Evolutionary conservation across 2,113 vertebrate species (phyloP).

Genomic region (Phalacrocorax brasilianus): DNA sequence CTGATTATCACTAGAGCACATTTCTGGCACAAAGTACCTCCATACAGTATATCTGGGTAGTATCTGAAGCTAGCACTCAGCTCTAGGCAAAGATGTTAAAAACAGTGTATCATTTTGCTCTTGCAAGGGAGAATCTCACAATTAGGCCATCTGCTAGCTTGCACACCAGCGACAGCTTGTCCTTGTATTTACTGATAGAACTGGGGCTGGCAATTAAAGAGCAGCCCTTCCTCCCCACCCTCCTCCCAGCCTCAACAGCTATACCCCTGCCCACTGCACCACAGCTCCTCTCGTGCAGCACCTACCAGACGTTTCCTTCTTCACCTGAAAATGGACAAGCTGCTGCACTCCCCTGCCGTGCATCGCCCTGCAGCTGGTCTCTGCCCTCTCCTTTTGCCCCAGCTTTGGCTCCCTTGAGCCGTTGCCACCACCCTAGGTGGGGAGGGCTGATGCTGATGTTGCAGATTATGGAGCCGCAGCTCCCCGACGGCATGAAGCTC

Average conservation of each 20-base stretch:
- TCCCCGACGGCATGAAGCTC: neutral
- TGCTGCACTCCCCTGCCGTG: fast-evolving
- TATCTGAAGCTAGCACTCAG: neutral
- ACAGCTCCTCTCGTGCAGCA: neutral
- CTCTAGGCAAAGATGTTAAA: constrained; percentile 44
- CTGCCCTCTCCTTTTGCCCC: neutral
- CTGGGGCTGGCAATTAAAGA: neutral
- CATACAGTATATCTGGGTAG: neutral
- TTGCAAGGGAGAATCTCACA: constrained; percentile 41
- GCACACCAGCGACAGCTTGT: neutral
- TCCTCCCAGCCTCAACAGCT: neutral
- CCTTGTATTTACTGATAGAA: neutral
- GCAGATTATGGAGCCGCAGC: neutral
- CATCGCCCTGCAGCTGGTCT: neutral
- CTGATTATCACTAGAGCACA: constrained; percentile 15
- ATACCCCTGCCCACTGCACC: neutral
- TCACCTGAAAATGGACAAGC: neutral
- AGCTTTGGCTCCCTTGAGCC: neutral
- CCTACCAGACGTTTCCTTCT: neutral
- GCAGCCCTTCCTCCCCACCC: neutral
- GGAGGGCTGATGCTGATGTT: neutral
- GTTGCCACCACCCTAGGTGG: too few species aligned
- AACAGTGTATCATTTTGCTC: constrained; percentile 37
- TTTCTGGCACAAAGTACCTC: neutral
- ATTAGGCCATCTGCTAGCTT: constrained; percentile 62